Percentiles rank a stretch among this genome's conserved stretches.
Evolutionary conservation across 2,797 vertebrate genomes (phyloP).

Genomic region (Lemur catta): DNA sequence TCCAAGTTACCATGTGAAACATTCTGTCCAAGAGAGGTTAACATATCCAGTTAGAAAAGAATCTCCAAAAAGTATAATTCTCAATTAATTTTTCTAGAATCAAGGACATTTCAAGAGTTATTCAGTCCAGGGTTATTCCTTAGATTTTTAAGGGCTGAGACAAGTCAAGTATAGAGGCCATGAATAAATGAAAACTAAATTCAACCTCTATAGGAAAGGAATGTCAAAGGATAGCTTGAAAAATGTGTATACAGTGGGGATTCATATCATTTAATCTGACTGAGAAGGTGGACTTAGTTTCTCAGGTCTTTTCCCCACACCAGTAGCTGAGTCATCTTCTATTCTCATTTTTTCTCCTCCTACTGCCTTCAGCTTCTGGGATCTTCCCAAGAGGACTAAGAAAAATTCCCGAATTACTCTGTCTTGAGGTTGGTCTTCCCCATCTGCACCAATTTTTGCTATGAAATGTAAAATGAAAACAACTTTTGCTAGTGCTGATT

Average conservation of each 20-base stretch:
- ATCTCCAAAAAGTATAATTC: not conserved
- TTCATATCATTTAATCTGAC: not conserved
- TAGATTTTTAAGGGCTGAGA: not conserved
- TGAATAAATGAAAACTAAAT: not conserved
- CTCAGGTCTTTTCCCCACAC: not conserved
- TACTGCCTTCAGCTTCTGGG: not conserved
- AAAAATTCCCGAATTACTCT: not conserved
- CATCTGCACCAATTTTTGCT: not conserved
- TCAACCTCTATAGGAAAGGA: not conserved
- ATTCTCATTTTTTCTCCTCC: not conserved
- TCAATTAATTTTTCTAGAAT: not conserved
- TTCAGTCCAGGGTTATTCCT: not conserved
- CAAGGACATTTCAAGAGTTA: not conserved
- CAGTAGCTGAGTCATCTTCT: not conserved
- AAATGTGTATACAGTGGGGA: not conserved
- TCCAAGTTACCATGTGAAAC: not conserved
- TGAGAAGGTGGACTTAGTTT: not conserved
- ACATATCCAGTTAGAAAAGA: slow-evolving; percentile 13
- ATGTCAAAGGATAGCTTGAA: not conserved
- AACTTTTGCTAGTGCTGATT: not conserved
- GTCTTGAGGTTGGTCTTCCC: not conserved
- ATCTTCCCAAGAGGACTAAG: not conserved
- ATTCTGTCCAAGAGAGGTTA: not conserved
- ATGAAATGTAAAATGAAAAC: not conserved
- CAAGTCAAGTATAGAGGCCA: not conserved